phyloP scores from a whole-genome alignment of 2,113 vertebrate species.

The Pollachius pollachius region DNA sequence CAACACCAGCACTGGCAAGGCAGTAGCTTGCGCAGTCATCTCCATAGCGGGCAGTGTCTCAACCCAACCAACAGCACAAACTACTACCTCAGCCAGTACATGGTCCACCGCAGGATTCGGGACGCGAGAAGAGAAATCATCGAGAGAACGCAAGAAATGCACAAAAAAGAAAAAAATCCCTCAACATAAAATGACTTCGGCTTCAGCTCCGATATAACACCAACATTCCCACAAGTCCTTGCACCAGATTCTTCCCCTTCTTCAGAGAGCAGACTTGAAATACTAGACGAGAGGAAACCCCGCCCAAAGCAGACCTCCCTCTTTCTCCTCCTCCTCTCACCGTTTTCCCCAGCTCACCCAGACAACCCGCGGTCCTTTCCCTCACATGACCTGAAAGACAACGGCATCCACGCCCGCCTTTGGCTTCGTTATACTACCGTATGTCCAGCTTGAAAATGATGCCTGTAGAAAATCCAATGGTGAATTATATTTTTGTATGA shows the following conservation, averaged over 20 bases:
- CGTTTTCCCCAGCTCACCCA: constrained; percentile 18
- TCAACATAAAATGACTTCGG: not conserved
- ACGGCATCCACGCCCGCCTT: not conserved
- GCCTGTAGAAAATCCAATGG: too few relatives aligned
- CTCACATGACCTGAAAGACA: constrained; percentile 70
- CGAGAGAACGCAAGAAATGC: not conserved
- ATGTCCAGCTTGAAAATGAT: too few relatives aligned
- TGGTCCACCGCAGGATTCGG: constrained; percentile 53
- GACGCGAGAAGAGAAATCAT: not conserved
- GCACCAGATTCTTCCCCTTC: constrained; percentile 23
- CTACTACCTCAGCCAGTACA: constrained; percentile 99
- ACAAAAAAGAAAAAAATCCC: not conserved
- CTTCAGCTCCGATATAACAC: not conserved
- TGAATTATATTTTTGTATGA: too few relatives aligned
- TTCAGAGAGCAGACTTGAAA: constrained; percentile 55
- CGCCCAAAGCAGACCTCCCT: constrained; percentile 59
- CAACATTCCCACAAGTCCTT: constrained; percentile 28
- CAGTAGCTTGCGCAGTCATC: constrained; percentile 99
- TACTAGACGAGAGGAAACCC: constrained; percentile 65
- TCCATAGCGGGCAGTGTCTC: constrained; percentile 99
- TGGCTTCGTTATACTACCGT: not conserved
- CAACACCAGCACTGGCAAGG: constrained; percentile 97
- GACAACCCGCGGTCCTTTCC: constrained; percentile 57
- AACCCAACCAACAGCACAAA: constrained; percentile 99
- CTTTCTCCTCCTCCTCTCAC: constrained; percentile 2